These are phyloP conservation scores for Panulirus ornatus DNA, from an alignment of 1,140 invertebrate genomes.

Conservation along the genomic window DNA sequence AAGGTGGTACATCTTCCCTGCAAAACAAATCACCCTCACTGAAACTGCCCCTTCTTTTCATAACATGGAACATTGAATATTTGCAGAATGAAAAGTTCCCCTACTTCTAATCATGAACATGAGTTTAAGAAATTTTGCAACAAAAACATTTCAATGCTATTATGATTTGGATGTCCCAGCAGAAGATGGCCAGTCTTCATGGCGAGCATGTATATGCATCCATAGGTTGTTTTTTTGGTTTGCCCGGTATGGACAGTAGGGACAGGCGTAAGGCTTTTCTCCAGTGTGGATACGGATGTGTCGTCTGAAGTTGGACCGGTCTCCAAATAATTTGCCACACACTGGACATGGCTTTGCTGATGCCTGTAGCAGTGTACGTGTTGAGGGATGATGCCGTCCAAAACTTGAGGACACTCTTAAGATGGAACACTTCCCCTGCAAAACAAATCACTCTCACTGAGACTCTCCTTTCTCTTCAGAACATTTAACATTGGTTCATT, in stretches of 20 bases:
- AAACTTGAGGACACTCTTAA: slow-evolving; percentile 9
- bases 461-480: neutral
- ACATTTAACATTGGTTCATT: slow-evolving; percentile 1
- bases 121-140: neutral
- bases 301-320: slow-evolving; percentile 54
- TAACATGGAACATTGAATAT: neutral
- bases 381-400: slow-evolving; percentile 27
- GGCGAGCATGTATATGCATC: slow-evolving; percentile 35
- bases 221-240: slow-evolving; percentile 76
- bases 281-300: slow-evolving; percentile 75
- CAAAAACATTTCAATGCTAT: neutral
- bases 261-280: slow-evolving; percentile 82
- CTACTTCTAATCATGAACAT: neutral
- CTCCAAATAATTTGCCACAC: slow-evolving; percentile 69
- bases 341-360: slow-evolving; percentile 62
- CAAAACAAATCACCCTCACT: slow-evolving; percentile 56
- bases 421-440: slow-evolving; percentile 60
- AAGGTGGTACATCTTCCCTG: slow-evolving; percentile 52
- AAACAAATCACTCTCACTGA: slow-evolving; percentile 43
- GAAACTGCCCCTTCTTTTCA: slow-evolving; percentile 16
- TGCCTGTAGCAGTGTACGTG: slow-evolving; percentile 80
- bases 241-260: slow-evolving; percentile 83
- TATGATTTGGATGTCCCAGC: neutral
- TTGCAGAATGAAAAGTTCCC: neutral
- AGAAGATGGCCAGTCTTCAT: neutral